Evolutionary conservation across 2,797 vertebrate genomes (phyloP), one percentile per base, ranked within the genome.

Genomic region (Sciurus vulgaris): DNA sequence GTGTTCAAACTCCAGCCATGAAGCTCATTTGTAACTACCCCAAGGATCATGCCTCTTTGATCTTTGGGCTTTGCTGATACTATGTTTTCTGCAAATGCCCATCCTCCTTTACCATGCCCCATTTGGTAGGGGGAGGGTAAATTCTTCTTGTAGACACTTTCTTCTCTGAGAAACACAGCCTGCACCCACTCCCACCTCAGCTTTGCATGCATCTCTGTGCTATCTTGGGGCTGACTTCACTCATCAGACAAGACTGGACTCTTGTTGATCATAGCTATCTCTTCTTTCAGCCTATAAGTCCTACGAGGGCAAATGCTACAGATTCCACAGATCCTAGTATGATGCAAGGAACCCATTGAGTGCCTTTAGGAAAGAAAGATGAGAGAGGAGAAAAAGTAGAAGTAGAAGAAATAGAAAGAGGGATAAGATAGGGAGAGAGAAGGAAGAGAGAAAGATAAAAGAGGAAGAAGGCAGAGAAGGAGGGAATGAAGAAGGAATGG

Each of bases 91-190:
- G 4, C 15, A 47, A 7, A 30, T 22, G 20, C 24, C 22, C 5
- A 14, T 9, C 44, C 54, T 69, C 30, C 41, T 44, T 65, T 7
- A 41, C 2, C 22, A 61, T 3, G 30, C 20, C 2, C 28, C 59
- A 49, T 10, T 33, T 30, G 1, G 2, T 1, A 2, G 20, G 24
- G 0, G 38, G 61, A 4, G 8, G 26, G 26, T 2, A 54, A 93
- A 72, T 1, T 70, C 74, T 79, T 49, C 38, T n/a, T n/a, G 14
- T 54, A 82, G 20, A 63, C 14, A 67, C 11, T 65, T 67, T 18
- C 38, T 22, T 61, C 26, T 35, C 3, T 65, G 67, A 86, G 63
- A 84, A 84, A 70, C 18, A 35, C 17, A 33, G 59, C 44, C 44
- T 69, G 26, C 5, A 7, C 15, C 24, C 35, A 7, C 5, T 1